Evolutionary conservation across 2,113 vertebrate genomes (phyloP), one percentile per base, ranked within the genome.

Genomic region (Bambusicola thoracicus): DNA sequence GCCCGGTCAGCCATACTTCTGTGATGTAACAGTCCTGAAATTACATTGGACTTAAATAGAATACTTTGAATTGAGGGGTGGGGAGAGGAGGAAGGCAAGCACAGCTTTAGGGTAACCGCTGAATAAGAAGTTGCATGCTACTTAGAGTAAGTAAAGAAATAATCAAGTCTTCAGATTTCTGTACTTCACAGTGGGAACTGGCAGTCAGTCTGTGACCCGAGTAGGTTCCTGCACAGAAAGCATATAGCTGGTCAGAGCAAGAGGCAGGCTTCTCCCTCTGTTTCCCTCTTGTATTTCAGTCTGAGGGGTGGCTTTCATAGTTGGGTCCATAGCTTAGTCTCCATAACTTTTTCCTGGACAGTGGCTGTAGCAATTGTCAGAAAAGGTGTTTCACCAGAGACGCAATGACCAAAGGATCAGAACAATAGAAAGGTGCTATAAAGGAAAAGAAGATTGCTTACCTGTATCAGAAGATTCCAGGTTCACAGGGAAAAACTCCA

Each of bases 261-360:
- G 7, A 27, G 25, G 41, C 11, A 12, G 7, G 53, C 36, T 55
- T 61, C 72, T 83, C 20, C 43, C 29, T 5, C 36, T 5, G 0
- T 46, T 38, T 30, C 62, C 62, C 10, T 72, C 2, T 0, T 15
- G 13, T 49, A 40, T 48, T 72, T 27, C 20, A 29, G 1, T 13
- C 53, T 62, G 44, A 10, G 1, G 8, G 62, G 32, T 6, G 3
- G n/a, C 68, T 82, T 44, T 44, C 41, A 12, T 3, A 4, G 24
- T 46, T 76, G 40, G 58, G 44, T 7, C 44, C 21, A 4, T 21
- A 58, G 63, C 36, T 87, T 34, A 43, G 38, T 29, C 32, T 84
- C 55, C 10, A 0, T 36, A 29, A 76, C 0, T 2, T 27, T 86
- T 56, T 62, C 25, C 10, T 59, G 65, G 65, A 66, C 19, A 2